Conservation (phyloP, 2,113 vertebrate species). For the Passer montanus region DNA sequence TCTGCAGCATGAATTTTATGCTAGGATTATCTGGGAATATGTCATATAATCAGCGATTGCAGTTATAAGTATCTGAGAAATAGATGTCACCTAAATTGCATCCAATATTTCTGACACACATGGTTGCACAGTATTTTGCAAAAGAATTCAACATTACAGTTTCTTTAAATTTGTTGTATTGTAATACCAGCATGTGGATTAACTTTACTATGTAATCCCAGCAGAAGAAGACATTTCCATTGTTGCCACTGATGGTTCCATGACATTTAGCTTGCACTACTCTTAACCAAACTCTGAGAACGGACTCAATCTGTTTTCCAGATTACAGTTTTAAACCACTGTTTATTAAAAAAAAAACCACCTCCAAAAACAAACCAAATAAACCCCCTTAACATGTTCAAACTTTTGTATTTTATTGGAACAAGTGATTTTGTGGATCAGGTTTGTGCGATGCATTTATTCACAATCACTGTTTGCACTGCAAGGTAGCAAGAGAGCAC, state of each 20-base stretch:
- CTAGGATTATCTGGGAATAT: neutral
- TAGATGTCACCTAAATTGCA: neutral
- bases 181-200: neutral
- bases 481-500: neutral
- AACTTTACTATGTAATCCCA: neutral
- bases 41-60: neutral
- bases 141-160: neutral
- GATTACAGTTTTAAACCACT: neutral
- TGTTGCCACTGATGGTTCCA: neutral
- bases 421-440: neutral
- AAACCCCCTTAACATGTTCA: neutral
- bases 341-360: neutral
- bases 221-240: neutral
- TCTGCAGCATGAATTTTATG: neutral
- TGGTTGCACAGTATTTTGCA: neutral
- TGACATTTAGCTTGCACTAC: neutral
- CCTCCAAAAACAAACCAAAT: too few relatives aligned
- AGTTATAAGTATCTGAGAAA: neutral
- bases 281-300: neutral
- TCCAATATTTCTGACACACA: neutral
- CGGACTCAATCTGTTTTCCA: neutral
- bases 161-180: neutral
- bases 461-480: neutral
- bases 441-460: neutral
- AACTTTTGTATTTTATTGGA: neutral